A percentile compares a stretch with the other conserved stretches of the same genome.
phyloP scores from a whole-genome alignment of 1,140 invertebrate species.

The Conus betulinus region DNA sequence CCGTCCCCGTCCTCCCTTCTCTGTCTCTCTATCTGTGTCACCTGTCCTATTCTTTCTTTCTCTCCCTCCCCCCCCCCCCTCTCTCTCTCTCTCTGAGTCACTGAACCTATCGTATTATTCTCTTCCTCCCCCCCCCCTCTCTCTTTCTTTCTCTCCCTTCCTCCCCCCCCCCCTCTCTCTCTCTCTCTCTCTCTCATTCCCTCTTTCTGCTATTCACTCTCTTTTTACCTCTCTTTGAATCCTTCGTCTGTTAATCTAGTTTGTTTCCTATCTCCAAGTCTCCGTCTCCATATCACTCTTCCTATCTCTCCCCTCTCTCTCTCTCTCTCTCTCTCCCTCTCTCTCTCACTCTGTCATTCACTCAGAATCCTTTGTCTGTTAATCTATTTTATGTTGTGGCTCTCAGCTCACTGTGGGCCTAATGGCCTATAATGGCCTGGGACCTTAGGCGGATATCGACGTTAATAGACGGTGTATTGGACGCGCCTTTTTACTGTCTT shows the following conservation, averaged over 20 bases:
- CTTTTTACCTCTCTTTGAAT: conserved; percentile 49
- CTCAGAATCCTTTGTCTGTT: too few relatives aligned
- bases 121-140: not conserved
- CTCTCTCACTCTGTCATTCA: too few relatives aligned
- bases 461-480: too few relatives aligned
- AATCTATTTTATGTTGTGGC: too few relatives aligned
- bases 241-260: conserved; percentile 55
- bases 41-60: not conserved
- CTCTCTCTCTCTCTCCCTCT: too few relatives aligned
- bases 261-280: conserved; percentile 69
- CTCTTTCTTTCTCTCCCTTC: not conserved
- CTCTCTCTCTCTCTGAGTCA: not conserved
- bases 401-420: too few relatives aligned
- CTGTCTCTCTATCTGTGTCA: too few relatives aligned
- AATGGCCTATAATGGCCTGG: too few relatives aligned
- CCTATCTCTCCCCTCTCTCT: not conserved
- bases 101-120: not conserved
- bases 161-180: not conserved
- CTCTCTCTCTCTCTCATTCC: not conserved
- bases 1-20: too few relatives aligned
- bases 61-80: not conserved
- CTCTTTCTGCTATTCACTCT: conserved; percentile 12
- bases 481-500: too few relatives aligned
- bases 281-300: not conserved
- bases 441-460: too few relatives aligned